Conservation (phyloP, 2,113 vertebrate species). For the Nyctibius bracteatus region DNA sequence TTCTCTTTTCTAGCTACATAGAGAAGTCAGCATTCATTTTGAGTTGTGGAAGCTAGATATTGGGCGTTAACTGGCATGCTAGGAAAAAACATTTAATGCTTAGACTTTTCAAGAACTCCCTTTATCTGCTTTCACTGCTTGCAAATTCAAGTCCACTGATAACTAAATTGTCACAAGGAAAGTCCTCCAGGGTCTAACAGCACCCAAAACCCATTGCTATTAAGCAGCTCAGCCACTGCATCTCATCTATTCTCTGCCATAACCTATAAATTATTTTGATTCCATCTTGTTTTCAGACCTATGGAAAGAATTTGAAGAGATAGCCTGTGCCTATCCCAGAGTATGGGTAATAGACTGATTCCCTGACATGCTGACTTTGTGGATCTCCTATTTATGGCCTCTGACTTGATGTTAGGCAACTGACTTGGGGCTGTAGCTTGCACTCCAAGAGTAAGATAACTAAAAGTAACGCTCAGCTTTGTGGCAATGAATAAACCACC, state of each 20-base stretch:
- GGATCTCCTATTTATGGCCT: neutral
- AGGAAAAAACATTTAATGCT: neutral
- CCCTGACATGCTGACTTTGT: neutral
- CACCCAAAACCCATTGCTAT: neutral
- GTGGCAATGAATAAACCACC: rapidly evolving
- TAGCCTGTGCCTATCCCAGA: neutral
- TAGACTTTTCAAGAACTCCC: neutral
- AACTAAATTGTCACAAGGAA: neutral
- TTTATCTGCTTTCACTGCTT: neutral
- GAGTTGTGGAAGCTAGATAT: neutral
- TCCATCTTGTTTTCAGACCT: neutral
- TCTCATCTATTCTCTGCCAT: neutral
- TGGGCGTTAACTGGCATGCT: neutral
- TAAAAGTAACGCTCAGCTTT: neutral
- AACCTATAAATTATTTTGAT: neutral
- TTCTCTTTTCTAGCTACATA: neutral
- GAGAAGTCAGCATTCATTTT: neutral
- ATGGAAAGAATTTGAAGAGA: neutral
- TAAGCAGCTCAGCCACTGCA: neutral
- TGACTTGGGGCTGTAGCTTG: neutral
- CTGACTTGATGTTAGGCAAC: neutral
- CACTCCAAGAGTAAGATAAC: neutral
- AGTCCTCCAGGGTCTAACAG: neutral
- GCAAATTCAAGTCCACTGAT: neutral
- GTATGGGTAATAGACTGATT: rapidly evolving